phyloP scores from a whole-genome alignment of 2,888 invertebrate species.

The Dryadula phaetusa region DNA sequence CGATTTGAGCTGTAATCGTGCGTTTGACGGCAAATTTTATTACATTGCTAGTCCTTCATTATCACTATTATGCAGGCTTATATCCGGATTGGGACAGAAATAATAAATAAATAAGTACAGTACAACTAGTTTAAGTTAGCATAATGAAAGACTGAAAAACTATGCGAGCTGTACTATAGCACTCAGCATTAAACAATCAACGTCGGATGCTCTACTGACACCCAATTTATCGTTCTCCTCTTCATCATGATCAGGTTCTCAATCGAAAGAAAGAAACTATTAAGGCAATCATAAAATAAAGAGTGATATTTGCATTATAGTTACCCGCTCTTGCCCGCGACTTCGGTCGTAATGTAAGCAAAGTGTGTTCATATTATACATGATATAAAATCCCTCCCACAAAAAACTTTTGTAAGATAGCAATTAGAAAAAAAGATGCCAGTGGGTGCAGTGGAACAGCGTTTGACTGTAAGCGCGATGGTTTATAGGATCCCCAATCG shows the following conservation, averaged over 20 bases:
- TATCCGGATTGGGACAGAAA: neutral
- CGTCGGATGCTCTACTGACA: neutral
- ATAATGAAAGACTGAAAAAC: constrained; percentile 2
- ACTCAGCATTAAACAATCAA: neutral
- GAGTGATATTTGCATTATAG: too few species aligned
- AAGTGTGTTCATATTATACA: too few species aligned
- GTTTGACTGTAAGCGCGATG: too few species aligned
- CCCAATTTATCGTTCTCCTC: neutral
- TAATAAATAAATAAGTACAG: neutral
- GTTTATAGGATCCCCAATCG: too few species aligned
- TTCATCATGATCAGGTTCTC: neutral
- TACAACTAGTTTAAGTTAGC: neutral
- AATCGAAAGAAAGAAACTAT: neutral
- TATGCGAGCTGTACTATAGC: constrained; percentile 4
- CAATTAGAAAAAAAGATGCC: too few species aligned
- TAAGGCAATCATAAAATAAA: neutral
- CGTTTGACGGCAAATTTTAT: neutral
- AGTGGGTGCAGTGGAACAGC: too few species aligned
- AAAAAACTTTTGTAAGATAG: too few species aligned
- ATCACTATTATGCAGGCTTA: neutral
- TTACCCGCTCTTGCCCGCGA: too few species aligned
- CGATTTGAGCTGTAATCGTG: constrained; percentile 2
- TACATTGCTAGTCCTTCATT: neutral
- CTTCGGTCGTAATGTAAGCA: too few species aligned
- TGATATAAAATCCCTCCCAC: too few species aligned